Base-by-base conservation (phyloP, 2,888 invertebrate species). In the Lepidonotus clava region DNA sequence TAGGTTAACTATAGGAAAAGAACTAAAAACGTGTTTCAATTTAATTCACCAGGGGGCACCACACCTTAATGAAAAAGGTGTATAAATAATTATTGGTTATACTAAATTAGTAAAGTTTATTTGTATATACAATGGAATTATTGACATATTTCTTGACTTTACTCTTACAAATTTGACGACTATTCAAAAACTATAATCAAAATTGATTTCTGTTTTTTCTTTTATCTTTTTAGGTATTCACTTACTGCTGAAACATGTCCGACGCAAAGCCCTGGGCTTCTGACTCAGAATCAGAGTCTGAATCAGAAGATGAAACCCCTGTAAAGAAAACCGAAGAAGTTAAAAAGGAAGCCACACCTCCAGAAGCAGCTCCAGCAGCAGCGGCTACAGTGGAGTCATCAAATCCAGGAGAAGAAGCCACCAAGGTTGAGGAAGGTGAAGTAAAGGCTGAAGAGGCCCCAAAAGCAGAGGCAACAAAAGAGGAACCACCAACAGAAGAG, bases 191-290 rank as follows among this genome's bases (percentile, higher is more conserved):
- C n/a, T n/a, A n/a, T n/a, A n/a, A n/a, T n/a, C n/a, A n/a, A n/a
- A n/a, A n/a, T n/a, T n/a, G n/a, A n/a, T n/a, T n/a, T n/a, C n/a
- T n/a, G n/a, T n/a, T n/a, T n/a, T n/a, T n/a, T n/a, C n/a, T n/a
- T n/a, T n/a, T n/a, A n/a, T n/a, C n/a, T n/a, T n/a, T n/a, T n/a
- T n/a, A n/a, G n/a, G n/a, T n/a, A n/a, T n/a, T n/a, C n/a, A n/a
- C n/a, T n/a, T n/a, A n/a, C n/a, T n/a, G n/a, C n/a, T n/a, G 28
- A 24, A 61, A 4, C 61, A 76, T 76, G 76, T 34, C 76, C 14
- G 76, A 76, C 24, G 38, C 21, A n/a, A 76, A 76, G n/a, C 76
- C 76, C 38, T 76, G 76, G 76, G 38, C 76, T 14, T 76, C 76
- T 4, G 76, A 76, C n/a, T 76, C 76, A 8, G 76, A 76, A 24